Percentiles rank a stretch among this genome's conserved stretches.
phyloP scores from a whole-genome alignment of 2,797 vertebrate species.

The Octomys mimax region DNA sequence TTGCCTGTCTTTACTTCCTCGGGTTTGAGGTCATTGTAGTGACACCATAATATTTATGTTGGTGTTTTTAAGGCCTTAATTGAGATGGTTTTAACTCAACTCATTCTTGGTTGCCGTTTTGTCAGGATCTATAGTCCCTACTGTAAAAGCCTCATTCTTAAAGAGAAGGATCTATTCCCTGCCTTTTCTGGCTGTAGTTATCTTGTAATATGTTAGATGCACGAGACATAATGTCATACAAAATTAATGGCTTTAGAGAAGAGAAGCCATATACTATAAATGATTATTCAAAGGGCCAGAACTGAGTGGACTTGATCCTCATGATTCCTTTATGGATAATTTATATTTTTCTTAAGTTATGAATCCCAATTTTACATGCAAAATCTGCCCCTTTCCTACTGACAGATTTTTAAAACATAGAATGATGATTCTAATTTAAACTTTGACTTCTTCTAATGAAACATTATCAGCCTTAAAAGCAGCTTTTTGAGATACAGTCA shows the following conservation, averaged over 20 bases:
- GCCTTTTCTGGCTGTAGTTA: not conserved
- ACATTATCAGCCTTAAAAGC: not conserved
- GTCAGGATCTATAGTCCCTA: not conserved
- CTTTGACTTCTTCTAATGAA: not conserved
- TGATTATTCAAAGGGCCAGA: not conserved
- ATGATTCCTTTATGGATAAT: not conserved
- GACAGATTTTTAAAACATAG: not conserved
- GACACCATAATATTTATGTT: not conserved
- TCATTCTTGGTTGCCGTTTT: not conserved
- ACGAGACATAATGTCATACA: not conserved
- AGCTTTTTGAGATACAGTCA: not conserved
- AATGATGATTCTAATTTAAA: not conserved
- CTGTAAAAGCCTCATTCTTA: not conserved
- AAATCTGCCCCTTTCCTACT: not conserved
- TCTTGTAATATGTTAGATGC: not conserved
- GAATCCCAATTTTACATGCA: not conserved
- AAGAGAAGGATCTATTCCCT: not conserved
- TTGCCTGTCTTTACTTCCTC: not conserved
- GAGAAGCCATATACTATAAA: not conserved
- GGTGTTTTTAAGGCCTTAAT: not conserved
- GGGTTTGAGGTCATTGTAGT: not conserved
- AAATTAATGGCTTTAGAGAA: not conserved
- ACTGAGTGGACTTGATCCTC: not conserved
- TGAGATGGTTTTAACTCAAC: not conserved
- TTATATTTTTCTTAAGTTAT: not conserved